These are phyloP conservation scores for Darevskia nairensis DNA, from an alignment of 2,797 vertebrate genomes.

Conservation along the genomic window DNA sequence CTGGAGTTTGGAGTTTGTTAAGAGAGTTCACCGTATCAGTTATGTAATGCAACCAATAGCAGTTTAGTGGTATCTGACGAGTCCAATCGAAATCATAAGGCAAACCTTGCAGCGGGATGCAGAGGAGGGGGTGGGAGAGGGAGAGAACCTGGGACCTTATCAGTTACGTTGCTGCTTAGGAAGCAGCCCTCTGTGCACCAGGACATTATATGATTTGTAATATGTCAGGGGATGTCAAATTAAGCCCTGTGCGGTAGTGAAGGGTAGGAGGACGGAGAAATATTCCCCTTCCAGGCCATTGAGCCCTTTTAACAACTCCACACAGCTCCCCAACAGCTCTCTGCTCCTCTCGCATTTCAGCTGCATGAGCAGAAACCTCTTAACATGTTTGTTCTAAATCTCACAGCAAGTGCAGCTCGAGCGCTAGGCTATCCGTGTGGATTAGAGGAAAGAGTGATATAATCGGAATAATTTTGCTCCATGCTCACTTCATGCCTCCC, in stretches of 20 bases:
- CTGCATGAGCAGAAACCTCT: slow-evolving; percentile 59
- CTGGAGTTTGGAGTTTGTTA: not conserved
- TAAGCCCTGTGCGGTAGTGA: slow-evolving; percentile 65
- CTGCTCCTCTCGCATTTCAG: slow-evolving; percentile 47
- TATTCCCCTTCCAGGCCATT: slow-evolving; percentile 72
- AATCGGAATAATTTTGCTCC: slow-evolving; percentile 68
- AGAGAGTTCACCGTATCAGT: slow-evolving; percentile 27
- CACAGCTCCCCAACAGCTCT: slow-evolving; percentile 52
- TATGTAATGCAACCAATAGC: slow-evolving; percentile 58
- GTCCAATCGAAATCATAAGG: slow-evolving; percentile 58
- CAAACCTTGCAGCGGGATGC: not conserved
- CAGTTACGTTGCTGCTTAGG: slow-evolving; percentile 55
- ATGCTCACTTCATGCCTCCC: slow-evolving; percentile 60
- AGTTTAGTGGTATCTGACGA: slow-evolving; percentile 48
- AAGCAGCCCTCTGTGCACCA: slow-evolving; percentile 54
- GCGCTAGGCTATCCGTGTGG: slow-evolving; percentile 48
- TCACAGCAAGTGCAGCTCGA: slow-evolving; percentile 45
- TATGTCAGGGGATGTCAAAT: slow-evolving; percentile 69
- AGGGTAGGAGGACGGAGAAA: slow-evolving; percentile 58
- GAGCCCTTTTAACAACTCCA: slow-evolving; percentile 69
- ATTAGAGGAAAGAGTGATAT: slow-evolving; percentile 67
- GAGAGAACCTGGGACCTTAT: slow-evolving; percentile 37
- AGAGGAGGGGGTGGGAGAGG: not conserved
- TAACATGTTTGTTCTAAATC: slow-evolving; percentile 44
- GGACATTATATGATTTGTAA: slow-evolving; percentile 68